phyloP scores from a whole-genome alignment of 2,113 vertebrate genomes.

The Festucalex cinctus region DNA sequence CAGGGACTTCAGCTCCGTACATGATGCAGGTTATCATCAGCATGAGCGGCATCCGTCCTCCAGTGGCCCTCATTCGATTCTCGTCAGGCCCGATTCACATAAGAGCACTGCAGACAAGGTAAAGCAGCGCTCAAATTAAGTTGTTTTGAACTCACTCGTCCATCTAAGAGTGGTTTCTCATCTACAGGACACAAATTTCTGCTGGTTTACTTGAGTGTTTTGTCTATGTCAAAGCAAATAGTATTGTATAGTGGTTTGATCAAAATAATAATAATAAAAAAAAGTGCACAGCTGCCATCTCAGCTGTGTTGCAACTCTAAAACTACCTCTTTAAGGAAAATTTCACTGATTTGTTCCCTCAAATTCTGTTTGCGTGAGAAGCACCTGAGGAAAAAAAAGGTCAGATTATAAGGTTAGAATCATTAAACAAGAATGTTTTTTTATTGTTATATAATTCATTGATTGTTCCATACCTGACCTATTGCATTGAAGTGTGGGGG shows the following conservation, averaged over 20 bases:
- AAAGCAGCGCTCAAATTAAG: slow-evolving; percentile 9
- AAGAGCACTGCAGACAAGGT: slow-evolving; percentile 86
- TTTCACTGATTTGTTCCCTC: not conserved
- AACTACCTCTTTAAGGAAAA: not conserved
- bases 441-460: too few species aligned
- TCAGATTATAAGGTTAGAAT: too few species aligned
- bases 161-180: not conserved
- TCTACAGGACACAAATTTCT: not conserved
- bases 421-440: too few species aligned
- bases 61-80: slow-evolving; percentile 82
- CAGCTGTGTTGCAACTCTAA: not conserved
- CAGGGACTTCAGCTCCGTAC: slow-evolving; percentile 66
- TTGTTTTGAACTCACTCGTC: not conserved
- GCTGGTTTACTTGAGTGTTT: not conserved
- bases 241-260: not conserved
- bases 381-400: not conserved
- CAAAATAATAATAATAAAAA: not conserved
- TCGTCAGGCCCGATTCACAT: slow-evolving; percentile 86
- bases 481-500: too few species aligned
- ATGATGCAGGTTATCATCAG: slow-evolving; percentile 57
- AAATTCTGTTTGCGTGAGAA: not conserved
- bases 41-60: slow-evolving; percentile 54
- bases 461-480: too few species aligned
- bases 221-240: not conserved
- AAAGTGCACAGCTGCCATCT: not conserved